Base-by-base conservation (phyloP, 2,797 vertebrate species). In the Menidia menidia region DNA sequence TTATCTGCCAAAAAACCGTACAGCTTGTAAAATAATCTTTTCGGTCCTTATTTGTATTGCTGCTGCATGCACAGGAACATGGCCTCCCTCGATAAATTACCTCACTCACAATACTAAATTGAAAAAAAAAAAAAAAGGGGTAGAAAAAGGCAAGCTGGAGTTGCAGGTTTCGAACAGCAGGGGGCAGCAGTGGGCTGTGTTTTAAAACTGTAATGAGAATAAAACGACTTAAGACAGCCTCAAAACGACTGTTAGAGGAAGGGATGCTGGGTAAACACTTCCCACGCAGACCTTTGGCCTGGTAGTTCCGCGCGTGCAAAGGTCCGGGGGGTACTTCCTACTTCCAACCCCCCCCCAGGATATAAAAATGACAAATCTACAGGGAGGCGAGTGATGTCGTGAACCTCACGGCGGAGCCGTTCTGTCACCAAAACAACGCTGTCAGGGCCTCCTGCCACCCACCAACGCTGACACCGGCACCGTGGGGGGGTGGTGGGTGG, bases 391-490 rank as follows among this genome's bases (percentile, higher is more conserved):
- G 86, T 80, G 83, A 85, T 89, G 89, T 90, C 77, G 85, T 77
- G 81, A 90, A 91, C 82, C 87, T 85, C 89, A 83, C 81, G 81
- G 80, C 56, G 16, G 62, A 85, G 87, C 87, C 80, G 87, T 90
- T 91, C 91, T 91, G 90, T 92, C 91, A 91, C 87, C 86, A 88
- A 88, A 91, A 91, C 88, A 90, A 87, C 80, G 75, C 82, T 85
- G 86, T 90, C 89, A 87, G 87, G 25, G 87, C 80, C 86, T 85
- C 60, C 90, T 84, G 88, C 88, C 88, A 89, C 84, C 90, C 83
- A 81, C 86, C 80, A 81, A 85, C 86, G 83, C 78, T 89, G 89
- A 90, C 88, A 87, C 78, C 83, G 33, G 52, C 87, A 84, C 87
- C 71, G 25, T 25, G 25, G 25, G 25, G 25, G 25, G 25, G 25